Conservation (phyloP, 2,797 vertebrate species). For the Thunnus albacares region DNA sequence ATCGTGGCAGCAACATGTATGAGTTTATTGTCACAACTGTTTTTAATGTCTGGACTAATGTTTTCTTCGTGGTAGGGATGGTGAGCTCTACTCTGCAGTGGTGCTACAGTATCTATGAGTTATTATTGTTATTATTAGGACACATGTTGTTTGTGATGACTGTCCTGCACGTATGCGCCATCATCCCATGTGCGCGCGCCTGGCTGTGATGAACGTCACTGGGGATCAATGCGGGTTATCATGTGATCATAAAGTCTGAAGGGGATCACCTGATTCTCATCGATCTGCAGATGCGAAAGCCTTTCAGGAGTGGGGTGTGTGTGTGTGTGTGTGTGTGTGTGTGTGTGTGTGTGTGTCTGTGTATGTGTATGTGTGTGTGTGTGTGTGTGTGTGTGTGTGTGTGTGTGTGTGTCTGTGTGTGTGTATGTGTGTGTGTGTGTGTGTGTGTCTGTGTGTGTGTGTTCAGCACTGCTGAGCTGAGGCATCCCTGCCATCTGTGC, state of each 20-base stretch:
- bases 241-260: conserved; percentile 37
- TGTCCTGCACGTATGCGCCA: conserved; percentile 73
- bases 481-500: conserved; percentile 83
- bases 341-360: conserved; percentile 25
- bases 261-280: conserved; percentile 45
- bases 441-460: conserved; percentile 31
- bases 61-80: conserved; percentile 50
- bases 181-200: conserved; percentile 51
- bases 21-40: conserved; percentile 1
- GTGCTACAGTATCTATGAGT: conserved; percentile 31
- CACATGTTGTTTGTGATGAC: conserved; percentile 64
- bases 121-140: conserved; percentile 66
- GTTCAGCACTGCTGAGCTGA: conserved; percentile 65
- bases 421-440: conserved; percentile 17
- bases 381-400: conserved; percentile 17
- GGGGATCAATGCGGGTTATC: conserved; percentile 65
- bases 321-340: conserved; percentile 28
- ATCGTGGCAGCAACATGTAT: background rate
- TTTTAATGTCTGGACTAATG: conserved; percentile 14
- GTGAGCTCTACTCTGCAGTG: conserved; percentile 58
- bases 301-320: conserved; percentile 25
- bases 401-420: conserved; percentile 21
- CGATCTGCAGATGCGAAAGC: conserved; percentile 49
- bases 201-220: conserved; percentile 51
- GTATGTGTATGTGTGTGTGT: conserved; percentile 8